A percentile compares a stretch with the other conserved stretches of the same genome.
These are phyloP conservation scores for Gymnarchus niloticus DNA, from an alignment of 2,113 vertebrate genomes.

Conservation along the genomic window DNA sequence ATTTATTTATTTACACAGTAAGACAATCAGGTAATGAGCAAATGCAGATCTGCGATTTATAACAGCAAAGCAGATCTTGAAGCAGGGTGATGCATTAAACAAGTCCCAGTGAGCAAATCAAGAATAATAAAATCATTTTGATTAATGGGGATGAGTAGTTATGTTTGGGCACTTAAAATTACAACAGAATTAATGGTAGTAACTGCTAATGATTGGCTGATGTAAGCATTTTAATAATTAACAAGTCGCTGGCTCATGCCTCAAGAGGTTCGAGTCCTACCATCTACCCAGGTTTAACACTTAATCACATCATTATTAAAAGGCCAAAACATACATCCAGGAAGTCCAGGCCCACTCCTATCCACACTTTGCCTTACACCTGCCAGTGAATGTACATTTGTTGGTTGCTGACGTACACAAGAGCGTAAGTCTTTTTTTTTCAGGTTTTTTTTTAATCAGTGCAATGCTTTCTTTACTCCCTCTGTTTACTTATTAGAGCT, in stretches of 20 bases:
- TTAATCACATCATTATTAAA: slow-evolving; percentile 67
- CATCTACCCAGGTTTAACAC: slow-evolving; percentile 71
- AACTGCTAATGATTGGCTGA: slow-evolving; percentile 68
- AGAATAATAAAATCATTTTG: slow-evolving; percentile 62
- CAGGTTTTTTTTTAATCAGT: slow-evolving; percentile 58
- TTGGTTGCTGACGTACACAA: slow-evolving; percentile 48
- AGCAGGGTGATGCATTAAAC: slow-evolving; percentile 11
- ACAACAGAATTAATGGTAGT: slow-evolving; percentile 76
- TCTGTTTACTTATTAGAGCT: slow-evolving; percentile 76
- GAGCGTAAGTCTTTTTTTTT: slow-evolving; percentile 57
- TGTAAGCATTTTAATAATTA: slow-evolving; percentile 77
- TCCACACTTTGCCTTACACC: slow-evolving; percentile 47
- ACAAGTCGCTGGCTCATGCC: slow-evolving; percentile 71
- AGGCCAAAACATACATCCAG: slow-evolving; percentile 65
- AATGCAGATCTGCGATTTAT: not conserved
- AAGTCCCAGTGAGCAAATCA: slow-evolving; percentile 64
- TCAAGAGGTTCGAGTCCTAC: slow-evolving; percentile 62
- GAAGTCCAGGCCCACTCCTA: slow-evolving; percentile 37
- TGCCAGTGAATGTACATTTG: slow-evolving; percentile 46
- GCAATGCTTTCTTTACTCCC: slow-evolving; percentile 71
- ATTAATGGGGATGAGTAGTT: slow-evolving; percentile 72
- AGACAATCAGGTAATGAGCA: slow-evolving; percentile 1
- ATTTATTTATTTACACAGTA: not conserved
- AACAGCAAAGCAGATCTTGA: slow-evolving; percentile 15
- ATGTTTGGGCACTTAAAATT: slow-evolving; percentile 67